A percentile compares a stretch with the other conserved stretches of the same genome.
phyloP scores from a whole-genome alignment of 2,797 vertebrate genomes.

The Rachycentron canadum region DNA sequence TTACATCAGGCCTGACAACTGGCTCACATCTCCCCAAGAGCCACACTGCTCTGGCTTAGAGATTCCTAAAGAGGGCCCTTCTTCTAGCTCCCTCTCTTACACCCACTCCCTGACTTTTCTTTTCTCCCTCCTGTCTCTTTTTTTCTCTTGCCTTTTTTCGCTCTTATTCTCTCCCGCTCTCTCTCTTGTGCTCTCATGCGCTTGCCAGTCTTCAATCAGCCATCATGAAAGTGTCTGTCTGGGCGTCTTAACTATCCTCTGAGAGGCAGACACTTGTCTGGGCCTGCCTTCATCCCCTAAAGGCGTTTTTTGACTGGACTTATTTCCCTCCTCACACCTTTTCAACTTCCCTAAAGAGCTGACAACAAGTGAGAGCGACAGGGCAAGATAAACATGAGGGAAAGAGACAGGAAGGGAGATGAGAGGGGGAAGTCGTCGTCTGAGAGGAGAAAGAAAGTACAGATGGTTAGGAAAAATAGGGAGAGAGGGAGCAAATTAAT shows the following conservation, averaged over 20 bases:
- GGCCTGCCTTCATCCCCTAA: constrained; percentile 84
- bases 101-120: constrained; percentile 78
- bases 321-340: constrained; percentile 86
- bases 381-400: constrained; percentile 82
- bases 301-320: constrained; percentile 84
- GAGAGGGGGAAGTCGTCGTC: constrained; percentile 57
- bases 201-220: constrained; percentile 87
- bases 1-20: constrained; percentile 90
- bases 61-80: constrained; percentile 84
- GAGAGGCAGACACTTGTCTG: constrained; percentile 87
- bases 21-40: constrained; percentile 87
- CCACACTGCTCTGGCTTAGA: constrained; percentile 83
- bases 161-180: constrained; percentile 66
- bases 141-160: constrained; percentile 57
- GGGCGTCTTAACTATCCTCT: constrained; percentile 87
- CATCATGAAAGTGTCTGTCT: constrained; percentile 88
- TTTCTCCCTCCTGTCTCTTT: constrained; percentile 74
- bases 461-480: constrained; percentile 54
- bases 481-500: constrained; percentile 53
- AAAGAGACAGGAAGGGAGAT: constrained; percentile 75
- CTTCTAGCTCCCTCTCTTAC: constrained; percentile 71
- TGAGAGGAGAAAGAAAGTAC: constrained; percentile 46
- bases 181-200: constrained; percentile 73
- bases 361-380: constrained; percentile 80
- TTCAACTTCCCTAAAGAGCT: constrained; percentile 84